Base-by-base conservation (phyloP, 1,140 invertebrate species). In the Spodoptera frugiperda region DNA sequence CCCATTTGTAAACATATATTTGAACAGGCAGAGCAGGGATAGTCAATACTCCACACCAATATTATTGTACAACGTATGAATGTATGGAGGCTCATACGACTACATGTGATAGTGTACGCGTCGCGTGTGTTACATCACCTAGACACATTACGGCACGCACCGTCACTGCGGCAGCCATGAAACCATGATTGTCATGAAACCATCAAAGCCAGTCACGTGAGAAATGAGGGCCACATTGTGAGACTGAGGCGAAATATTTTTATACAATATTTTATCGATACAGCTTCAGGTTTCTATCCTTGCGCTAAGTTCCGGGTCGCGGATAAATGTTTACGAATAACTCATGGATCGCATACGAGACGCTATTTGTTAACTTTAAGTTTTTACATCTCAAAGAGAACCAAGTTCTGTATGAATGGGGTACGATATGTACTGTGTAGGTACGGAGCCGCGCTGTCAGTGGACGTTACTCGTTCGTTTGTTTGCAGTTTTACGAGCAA, bases 401-500 rank as follows among this genome's bases (percentile, higher is more conserved):
- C 25, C 5, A 25, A 25, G 5, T 25, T 2, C 25, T 25, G 25
- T 2, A 2, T 25, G 25, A 3, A 25, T 25, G 25, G n/a, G n/a
- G n/a, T n/a, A n/a, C n/a, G n/a, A n/a, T 3, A 25, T 25, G 2
- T 25, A 2, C 2, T 25, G 25, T 53, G 17, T 10, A 53, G 6
- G 15, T 19, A 30, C 54, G 33, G 33, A 39, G 8, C 33, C 33
- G 33, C 19, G 21, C n/a, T 55, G n/a, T 55, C 17, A 1, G 19
- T 11, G 9, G 12, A 1, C 5, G 54, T 30, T 14, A 57, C 10
- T 4, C 25, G 10, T 30, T 57, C 12, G 19, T 61, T 61, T 61
- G 30, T 57, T 6, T 12, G 15, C 19, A 63, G 30, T 63, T 63
- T 44, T 63, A 63, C 33, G 33, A 63, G 30, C 15, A n/a, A 17